Conservation (phyloP, 2,113 vertebrate genomes). For the Prochilodus magdalenae region DNA sequence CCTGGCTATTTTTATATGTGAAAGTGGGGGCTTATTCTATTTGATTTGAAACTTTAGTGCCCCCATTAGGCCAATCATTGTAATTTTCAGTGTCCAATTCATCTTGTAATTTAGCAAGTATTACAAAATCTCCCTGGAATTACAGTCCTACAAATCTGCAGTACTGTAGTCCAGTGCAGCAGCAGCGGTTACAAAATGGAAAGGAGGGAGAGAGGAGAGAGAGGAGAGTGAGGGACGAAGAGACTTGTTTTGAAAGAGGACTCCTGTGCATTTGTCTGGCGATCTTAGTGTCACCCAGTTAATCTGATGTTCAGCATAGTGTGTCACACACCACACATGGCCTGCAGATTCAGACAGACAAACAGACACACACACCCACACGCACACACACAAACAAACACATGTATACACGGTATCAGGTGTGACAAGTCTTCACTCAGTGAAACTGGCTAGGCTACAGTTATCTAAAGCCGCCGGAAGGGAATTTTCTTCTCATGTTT, state of each 20-base stretch:
- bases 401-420: slow-evolving; percentile 40
- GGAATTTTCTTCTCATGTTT: slow-evolving; percentile 34
- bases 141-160: not conserved
- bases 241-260: slow-evolving; percentile 53
- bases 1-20: not conserved
- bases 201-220: not conserved
- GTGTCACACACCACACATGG: slow-evolving; percentile 43
- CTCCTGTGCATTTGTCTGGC: slow-evolving; percentile 33
- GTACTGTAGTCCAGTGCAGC: not conserved
- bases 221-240: slow-evolving; percentile 14
- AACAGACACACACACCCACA: slow-evolving; percentile 33
- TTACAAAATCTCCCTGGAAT: not conserved
- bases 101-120: not conserved
- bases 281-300: slow-evolving; percentile 51
- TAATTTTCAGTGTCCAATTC: not conserved
- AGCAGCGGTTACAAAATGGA: not conserved
- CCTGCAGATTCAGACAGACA: not conserved
- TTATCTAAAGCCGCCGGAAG: slow-evolving; percentile 6
- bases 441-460: slow-evolving; percentile 41
- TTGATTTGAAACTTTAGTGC: not conserved
- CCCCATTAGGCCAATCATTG: not conserved
- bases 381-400: slow-evolving; percentile 24
- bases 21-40: not conserved
- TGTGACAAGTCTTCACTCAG: slow-evolving; percentile 44
- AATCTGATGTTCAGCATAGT: slow-evolving; percentile 53